Conservation (phyloP, 2,888 invertebrate species). For the Metacarcinus magister region DNA sequence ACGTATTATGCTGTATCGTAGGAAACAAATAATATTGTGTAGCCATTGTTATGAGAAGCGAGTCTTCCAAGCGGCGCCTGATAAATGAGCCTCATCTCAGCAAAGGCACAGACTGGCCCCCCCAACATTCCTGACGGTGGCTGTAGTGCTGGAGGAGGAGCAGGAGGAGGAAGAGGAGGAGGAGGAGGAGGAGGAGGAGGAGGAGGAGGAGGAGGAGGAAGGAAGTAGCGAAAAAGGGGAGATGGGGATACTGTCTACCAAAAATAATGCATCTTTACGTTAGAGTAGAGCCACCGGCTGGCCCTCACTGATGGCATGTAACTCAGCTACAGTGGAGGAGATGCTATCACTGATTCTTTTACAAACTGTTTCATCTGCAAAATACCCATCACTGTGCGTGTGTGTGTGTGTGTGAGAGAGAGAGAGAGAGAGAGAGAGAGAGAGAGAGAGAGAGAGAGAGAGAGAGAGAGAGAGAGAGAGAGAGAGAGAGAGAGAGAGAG, state of each 20-base stretch:
- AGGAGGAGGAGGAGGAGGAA: neutral
- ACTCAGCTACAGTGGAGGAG: no score
- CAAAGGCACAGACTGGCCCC: neutral
- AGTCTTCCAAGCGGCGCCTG: constrained; percentile 12
- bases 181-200: neutral
- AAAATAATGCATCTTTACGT: no score
- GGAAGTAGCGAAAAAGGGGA: neutral
- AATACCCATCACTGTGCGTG: no score
- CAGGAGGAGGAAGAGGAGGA: neutral
- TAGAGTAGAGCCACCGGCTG: no score
- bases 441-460: neutral
- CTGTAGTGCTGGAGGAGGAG: neutral
- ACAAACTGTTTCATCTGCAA: no score
- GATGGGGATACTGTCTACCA: neutral
- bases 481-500: constrained; percentile 9
- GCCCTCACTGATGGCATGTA: no score
- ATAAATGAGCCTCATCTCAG: constrained; percentile 19
- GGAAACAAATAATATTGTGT: neutral
- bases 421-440: neutral
- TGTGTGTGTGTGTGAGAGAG: no score
- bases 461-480: neutral
- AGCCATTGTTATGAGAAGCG: constrained; percentile 15
- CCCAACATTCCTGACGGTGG: neutral
- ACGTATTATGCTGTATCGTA: neutral
- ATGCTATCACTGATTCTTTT: no score